Base-by-base conservation (phyloP, 2,797 vertebrate species). In the Rallus crepitans region DNA sequence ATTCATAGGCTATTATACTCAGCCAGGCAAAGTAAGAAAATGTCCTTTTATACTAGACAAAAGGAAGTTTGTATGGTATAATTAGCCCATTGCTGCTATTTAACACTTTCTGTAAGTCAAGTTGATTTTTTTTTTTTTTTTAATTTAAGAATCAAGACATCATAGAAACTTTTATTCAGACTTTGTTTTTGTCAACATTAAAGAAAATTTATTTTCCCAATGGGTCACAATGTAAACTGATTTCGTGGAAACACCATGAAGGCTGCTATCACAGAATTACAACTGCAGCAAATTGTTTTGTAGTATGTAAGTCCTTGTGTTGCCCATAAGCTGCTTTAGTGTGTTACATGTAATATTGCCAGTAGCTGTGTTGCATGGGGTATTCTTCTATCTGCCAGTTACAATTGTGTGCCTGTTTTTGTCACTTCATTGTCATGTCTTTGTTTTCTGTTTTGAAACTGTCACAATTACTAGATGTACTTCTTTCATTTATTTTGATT, bases 1-100 rank as follows among this genome's bases (percentile, higher is more conserved):
- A 98, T 98, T 98, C 97, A 96, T 96, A 97, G 95, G 90, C 97
- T 97, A 98, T 98, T 98, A 98, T 93, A 96, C 97, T 98, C 96
- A 98, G 93, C 96, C 94, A 98, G 97, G 96, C 98, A 97, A 98
- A 98, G 96, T 97, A 97, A 98, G 96, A 96, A 87, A 95, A 95
- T 61, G 96, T 97, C 96, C 96, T 97, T 97, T 96, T 89, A 95
- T 97, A 93, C 90, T 79, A 96, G 97, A 97, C 72, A 95, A 97
- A 96, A 97, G 96, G 87, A 88, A 94, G 61, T 95, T 97, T 95
- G 90, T 95, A 40, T 83, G 93, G 92, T 96, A 96, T 97, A 97
- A 98, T 98, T 98, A 98, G 93, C 89, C 73, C 94, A 85, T 96
- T 96, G 87, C 93, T 96, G 80, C 83, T 97, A 66, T 90, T 97